Evolutionary conservation across 2,113 vertebrate species (phyloP).

Genomic region (Corapipo altera): DNA sequence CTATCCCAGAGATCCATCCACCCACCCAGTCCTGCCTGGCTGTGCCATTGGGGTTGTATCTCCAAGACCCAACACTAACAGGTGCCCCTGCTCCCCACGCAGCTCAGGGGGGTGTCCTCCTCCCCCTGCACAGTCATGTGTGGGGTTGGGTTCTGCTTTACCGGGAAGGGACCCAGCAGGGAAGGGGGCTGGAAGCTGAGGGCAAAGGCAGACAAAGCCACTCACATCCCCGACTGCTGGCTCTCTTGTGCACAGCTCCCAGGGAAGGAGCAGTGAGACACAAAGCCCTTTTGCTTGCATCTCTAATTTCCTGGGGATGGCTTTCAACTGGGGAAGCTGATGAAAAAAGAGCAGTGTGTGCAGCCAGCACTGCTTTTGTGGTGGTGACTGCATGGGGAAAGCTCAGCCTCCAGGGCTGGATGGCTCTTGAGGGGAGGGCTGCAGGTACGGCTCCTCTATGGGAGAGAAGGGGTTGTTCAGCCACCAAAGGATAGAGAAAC

Average conservation of each 20-base stretch:
- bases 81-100: neutral
- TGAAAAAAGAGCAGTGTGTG: neutral
- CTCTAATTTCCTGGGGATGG: neutral
- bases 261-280: neutral
- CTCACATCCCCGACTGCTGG: neutral
- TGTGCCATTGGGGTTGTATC: neutral
- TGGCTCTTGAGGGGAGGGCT: neutral
- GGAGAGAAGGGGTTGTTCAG: neutral
- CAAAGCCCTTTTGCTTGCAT: neutral
- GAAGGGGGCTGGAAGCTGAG: neutral
- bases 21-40: neutral
- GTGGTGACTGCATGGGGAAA: neutral
- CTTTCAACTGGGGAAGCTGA: neutral
- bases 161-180: neutral
- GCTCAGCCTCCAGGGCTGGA: neutral
- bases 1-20: neutral
- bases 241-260: neutral
- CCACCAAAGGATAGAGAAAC: neutral
- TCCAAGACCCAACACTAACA: neutral
- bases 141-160: neutral
- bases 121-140: neutral
- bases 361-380: neutral
- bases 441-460: neutral
- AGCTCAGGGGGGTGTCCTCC: neutral
- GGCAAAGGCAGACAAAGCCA: conserved; percentile 8